These are phyloP conservation scores for Drosophila buzzatii DNA, from an alignment of 2,888 invertebrate species.

Conservation along the genomic window DNA sequence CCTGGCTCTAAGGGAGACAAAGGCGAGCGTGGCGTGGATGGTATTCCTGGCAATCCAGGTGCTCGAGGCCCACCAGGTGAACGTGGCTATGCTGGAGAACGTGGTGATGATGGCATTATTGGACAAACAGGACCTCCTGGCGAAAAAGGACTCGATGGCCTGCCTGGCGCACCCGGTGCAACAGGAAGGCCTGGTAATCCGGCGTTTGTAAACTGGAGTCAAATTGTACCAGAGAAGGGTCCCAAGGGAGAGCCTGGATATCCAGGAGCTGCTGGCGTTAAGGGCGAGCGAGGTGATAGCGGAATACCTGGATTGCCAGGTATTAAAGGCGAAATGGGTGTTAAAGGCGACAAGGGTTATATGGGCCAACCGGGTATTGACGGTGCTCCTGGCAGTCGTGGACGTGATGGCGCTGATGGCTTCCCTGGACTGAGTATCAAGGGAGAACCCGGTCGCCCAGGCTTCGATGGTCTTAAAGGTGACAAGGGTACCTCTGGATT, in stretches of 20 bases:
- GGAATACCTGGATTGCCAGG: constrained; percentile 91
- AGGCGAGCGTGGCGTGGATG: constrained; percentile 91
- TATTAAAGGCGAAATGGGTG: constrained; percentile 89
- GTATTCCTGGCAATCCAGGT: constrained; percentile 89
- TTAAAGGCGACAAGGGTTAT: constrained; percentile 89
- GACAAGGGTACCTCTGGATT: constrained; percentile 84
- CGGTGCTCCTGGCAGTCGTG: constrained; percentile 89
- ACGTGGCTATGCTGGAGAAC: constrained; percentile 89
- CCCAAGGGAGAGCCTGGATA: constrained; percentile 89
- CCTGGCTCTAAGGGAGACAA: constrained; percentile 91
- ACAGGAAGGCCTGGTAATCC: constrained; percentile 89
- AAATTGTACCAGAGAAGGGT: constrained; percentile 87
- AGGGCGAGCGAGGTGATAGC: constrained; percentile 89
- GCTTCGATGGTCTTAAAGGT: constrained; percentile 87
- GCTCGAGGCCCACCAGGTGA: constrained; percentile 91
- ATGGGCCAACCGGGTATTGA: constrained; percentile 90
- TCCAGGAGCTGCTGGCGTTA: constrained; percentile 88
- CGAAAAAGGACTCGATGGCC: constrained; percentile 86
- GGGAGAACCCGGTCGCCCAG: constrained; percentile 90
- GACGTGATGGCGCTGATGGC: constrained; percentile 89
- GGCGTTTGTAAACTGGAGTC: constrained; percentile 87
- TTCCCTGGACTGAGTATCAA: constrained; percentile 89
- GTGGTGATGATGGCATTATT: constrained; percentile 90
- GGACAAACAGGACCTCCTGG: constrained; percentile 86
- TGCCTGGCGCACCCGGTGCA: constrained; percentile 87